These are phyloP conservation scores for Phragmatobia fuliginosa DNA, from an alignment of 2,888 invertebrate genomes.

Conservation along the genomic window DNA sequence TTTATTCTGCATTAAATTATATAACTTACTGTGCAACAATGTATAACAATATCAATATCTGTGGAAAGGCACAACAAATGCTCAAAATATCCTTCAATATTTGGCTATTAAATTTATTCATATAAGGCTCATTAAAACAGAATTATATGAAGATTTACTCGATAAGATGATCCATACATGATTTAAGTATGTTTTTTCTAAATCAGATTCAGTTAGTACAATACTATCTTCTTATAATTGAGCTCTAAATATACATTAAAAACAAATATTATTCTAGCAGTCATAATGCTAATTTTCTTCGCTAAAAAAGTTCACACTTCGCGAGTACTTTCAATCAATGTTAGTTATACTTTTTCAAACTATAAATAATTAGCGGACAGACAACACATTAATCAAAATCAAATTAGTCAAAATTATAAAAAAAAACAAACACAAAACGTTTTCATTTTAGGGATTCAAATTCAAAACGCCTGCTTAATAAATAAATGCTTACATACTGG, in stretches of 20 bases:
- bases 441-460: conserved; percentile 24
- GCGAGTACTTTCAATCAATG: conserved; percentile 39
- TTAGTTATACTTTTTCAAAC: conserved; percentile 28
- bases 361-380: conserved; percentile 33
- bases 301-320: conserved; percentile 18
- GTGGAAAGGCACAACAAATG: neutral
- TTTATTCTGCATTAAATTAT: neutral
- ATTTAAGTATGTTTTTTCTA: neutral
- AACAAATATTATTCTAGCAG: conserved; percentile 18
- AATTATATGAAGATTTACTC: neutral
- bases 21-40: neutral
- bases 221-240: neutral
- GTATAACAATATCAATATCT: neutral
- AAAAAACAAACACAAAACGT: conserved; percentile 27
- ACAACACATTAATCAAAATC: conserved; percentile 23
- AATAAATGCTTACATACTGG: conserved; percentile 27
- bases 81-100: neutral
- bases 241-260: neutral
- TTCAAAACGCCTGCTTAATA: conserved; percentile 19
- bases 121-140: neutral
- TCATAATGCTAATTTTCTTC: conserved; percentile 38
- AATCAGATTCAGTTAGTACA: neutral
- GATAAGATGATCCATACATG: neutral
- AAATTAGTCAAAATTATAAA: conserved; percentile 30
- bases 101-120: neutral